Evolutionary conservation across 2,113 vertebrate genomes (phyloP).

Genomic region (Crypturellus undulatus): DNA sequence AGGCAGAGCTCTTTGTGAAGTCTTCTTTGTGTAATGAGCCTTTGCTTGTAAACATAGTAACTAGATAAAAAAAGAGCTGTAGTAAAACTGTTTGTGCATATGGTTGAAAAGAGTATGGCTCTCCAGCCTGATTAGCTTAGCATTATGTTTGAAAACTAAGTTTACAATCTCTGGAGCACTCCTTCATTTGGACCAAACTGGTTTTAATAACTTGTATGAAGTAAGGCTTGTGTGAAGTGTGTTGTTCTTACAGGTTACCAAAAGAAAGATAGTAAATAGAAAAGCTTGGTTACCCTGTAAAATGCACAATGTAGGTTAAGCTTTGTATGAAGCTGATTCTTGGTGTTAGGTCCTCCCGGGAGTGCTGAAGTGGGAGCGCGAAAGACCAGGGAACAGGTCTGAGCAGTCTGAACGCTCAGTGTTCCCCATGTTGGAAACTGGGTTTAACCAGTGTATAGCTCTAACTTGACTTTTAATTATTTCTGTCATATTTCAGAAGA

Average conservation of each 20-base stretch:
- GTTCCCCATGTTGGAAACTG: background rate
- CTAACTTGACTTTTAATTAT: background rate
- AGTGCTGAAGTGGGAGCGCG: background rate
- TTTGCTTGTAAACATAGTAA: background rate
- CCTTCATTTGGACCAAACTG: background rate
- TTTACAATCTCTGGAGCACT: background rate
- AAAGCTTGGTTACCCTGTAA: background rate
- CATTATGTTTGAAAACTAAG: background rate
- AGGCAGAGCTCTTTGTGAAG: background rate
- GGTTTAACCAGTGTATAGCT: background rate
- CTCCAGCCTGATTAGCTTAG: background rate
- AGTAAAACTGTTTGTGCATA: background rate
- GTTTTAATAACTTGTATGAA: background rate
- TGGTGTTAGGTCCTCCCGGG: background rate
- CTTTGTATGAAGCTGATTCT: background rate
- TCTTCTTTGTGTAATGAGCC: background rate
- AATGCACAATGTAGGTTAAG: background rate
- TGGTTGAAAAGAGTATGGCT: background rate
- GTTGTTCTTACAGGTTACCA: background rate
- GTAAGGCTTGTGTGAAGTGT: background rate
- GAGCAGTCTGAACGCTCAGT: background rate
- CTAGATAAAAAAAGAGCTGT: background rate
- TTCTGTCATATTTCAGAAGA: background rate
- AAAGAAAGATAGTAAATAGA: background rate
- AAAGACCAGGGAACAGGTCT: background rate